Evolutionary conservation across 2,888 invertebrate genomes (phyloP), one percentile per base, ranked within the genome.

Genomic region (Ornithoptera priamus): DNA sequence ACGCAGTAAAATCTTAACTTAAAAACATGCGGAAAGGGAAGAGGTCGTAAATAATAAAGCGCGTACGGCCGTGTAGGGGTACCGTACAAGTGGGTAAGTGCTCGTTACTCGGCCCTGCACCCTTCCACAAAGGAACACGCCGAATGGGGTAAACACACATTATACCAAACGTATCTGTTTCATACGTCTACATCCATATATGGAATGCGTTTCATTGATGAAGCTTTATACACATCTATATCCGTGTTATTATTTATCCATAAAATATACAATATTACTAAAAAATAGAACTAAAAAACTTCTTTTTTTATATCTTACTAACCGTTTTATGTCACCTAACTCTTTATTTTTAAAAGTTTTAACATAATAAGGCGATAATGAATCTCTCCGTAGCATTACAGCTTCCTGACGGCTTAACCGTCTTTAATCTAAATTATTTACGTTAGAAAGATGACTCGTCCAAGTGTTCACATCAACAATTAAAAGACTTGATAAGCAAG

Each of bases 1-100:
- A 78, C 77, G 86, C 89, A 88, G 90, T 92, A 89, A 92, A 92
- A 92, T 92, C 91, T 92, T 90, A 90, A 87, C 87, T 83, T 85
- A 87, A 88, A 90, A 90, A 90, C 89, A 89, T 86, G 86, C 87
- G 86, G 86, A 89, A 89, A 90, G 89, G 89, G 89, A 85, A 78
- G 78, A 85, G 80, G 81, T 88, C 90, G 90, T 92, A 91, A 92
- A 92, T 92, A 92, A 92, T 92, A 91, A 87, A 92, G 82, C 88
- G 85, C 87, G 88, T 85, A 85, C 83, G 87, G 85, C 79, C 82
- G 81, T 78, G 77, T 80, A 81, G 82, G 84, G 85, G 79, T 77
- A 80, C 79, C 77, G 79, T 72, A 85, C 86, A 86, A 88, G 89
- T 88, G 89, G 85, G 85, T 85, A 84, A 83, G 57, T 82, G 88